Conservation (phyloP, 2,888 invertebrate genomes). For the Cryptus armator region DNA sequence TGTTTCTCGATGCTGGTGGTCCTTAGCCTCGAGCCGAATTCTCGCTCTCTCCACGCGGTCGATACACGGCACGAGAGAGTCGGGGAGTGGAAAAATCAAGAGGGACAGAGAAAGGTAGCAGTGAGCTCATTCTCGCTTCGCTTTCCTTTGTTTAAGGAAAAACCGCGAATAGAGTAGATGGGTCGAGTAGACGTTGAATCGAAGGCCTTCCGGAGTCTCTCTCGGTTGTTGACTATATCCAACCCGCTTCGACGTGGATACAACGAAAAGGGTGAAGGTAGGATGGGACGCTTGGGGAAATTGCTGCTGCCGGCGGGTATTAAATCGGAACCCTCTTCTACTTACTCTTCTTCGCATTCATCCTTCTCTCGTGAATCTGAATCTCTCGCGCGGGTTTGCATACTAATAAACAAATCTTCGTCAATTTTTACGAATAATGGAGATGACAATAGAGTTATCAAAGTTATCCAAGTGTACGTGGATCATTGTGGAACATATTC, state of each 20-base stretch:
- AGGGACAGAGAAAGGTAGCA: background rate
- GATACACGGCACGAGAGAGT: constrained; percentile 24
- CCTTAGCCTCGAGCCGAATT: constrained; percentile 39
- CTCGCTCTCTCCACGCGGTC: constrained; percentile 29
- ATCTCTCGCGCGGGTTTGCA: too few species aligned
- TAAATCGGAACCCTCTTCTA: constrained; percentile 5
- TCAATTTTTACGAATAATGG: too few species aligned
- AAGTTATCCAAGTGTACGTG: too few species aligned
- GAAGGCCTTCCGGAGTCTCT: constrained; percentile 13
- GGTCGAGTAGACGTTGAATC: constrained; percentile 50
- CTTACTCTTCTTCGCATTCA: too few species aligned
- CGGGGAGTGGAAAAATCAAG: constrained; percentile 12
- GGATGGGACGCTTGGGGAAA: background rate
- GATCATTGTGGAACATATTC: too few species aligned
- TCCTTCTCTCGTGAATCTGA: too few species aligned
- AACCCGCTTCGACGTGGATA: constrained; percentile 1
- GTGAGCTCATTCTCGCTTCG: constrained; percentile 28
- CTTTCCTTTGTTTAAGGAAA: constrained; percentile 49
- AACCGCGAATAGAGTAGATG: constrained; percentile 47
- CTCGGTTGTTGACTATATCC: constrained; percentile 14
- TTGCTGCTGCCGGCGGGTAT: constrained; percentile 8
- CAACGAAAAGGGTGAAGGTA: constrained; percentile 7
- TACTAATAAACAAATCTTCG: too few species aligned
- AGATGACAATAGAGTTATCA: too few species aligned
- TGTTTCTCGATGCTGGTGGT: constrained; percentile 19